These are phyloP conservation scores for Psittacula echo DNA, from an alignment of 2,797 vertebrate species.

Conservation along the genomic window DNA sequence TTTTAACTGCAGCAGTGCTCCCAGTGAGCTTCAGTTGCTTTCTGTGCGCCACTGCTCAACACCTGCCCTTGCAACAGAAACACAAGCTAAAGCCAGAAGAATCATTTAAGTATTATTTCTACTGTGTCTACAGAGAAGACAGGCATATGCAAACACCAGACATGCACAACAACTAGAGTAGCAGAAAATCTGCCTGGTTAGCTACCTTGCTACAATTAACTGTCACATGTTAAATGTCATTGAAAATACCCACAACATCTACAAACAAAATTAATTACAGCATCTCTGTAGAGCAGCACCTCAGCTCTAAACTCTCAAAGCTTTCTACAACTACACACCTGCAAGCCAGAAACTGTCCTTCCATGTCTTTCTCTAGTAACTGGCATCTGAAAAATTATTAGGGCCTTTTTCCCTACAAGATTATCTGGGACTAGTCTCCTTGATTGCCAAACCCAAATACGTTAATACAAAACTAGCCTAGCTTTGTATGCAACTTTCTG, in stretches of 20 bases:
- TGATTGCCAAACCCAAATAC: neutral
- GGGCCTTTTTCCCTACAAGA: neutral
- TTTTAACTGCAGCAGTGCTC: neutral
- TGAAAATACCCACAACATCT: neutral
- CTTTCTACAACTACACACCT: neutral
- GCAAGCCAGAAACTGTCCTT: neutral
- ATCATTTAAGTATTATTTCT: neutral
- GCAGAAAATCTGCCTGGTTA: neutral
- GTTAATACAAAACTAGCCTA: neutral
- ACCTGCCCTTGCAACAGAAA: neutral
- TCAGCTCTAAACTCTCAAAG: neutral
- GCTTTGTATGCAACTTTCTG: neutral
- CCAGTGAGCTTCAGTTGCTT: neutral
- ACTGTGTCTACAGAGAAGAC: neutral
- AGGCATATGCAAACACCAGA: neutral
- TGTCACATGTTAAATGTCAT: neutral
- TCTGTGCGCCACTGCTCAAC: neutral
- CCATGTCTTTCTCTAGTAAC: neutral
- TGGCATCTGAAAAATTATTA: neutral
- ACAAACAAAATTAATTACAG: neutral
- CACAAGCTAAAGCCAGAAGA: neutral
- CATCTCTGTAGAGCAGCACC: neutral
- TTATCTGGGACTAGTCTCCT: neutral
- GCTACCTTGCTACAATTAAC: neutral
- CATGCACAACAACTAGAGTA: rapidly evolving